These are phyloP conservation scores for Entomobrya multifasciata DNA, from an alignment of 2,888 invertebrate genomes.

Conservation along the genomic window DNA sequence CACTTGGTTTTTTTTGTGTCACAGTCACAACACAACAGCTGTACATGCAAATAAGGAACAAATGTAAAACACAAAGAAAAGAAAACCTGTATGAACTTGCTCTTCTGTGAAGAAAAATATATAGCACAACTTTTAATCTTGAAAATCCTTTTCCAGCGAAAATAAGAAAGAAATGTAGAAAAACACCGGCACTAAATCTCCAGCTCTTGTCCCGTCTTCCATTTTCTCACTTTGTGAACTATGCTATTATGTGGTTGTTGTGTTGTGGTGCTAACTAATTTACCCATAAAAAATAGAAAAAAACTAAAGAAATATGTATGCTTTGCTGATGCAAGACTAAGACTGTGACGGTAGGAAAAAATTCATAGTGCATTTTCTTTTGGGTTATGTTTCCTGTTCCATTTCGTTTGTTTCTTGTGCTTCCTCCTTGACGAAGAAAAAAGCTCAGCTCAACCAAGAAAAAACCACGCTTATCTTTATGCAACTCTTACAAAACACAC, in stretches of 20 bases:
- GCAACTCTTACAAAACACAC: no score
- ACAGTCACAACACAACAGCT: no score
- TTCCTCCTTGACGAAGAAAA: no score
- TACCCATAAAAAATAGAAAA: not conserved
- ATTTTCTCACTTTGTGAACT: not conserved
- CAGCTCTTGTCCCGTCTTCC: not conserved
- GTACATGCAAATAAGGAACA: not conserved
- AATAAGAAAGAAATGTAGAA: no score
- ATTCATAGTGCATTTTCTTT: constrained; percentile 12
- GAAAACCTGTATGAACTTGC: not conserved
- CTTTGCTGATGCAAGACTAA: not conserved
- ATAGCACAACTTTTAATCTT: constrained; percentile 24
- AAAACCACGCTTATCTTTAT: no score
- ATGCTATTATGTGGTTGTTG: not conserved
- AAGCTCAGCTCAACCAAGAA: no score
- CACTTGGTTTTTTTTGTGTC: no score
- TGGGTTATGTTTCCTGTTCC: not conserved
- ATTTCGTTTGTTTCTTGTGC: not conserved
- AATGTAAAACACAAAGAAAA: not conserved
- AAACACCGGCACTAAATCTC: constrained; percentile 9
- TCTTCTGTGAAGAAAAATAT: not conserved
- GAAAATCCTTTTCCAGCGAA: constrained; percentile 15
- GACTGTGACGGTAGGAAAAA: not conserved
- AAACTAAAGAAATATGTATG: not conserved
- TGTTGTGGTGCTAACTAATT: constrained; percentile 7